Evolutionary conservation across 2,888 invertebrate genomes (phyloP).

Genomic region (Dysmachus trigonus): DNA sequence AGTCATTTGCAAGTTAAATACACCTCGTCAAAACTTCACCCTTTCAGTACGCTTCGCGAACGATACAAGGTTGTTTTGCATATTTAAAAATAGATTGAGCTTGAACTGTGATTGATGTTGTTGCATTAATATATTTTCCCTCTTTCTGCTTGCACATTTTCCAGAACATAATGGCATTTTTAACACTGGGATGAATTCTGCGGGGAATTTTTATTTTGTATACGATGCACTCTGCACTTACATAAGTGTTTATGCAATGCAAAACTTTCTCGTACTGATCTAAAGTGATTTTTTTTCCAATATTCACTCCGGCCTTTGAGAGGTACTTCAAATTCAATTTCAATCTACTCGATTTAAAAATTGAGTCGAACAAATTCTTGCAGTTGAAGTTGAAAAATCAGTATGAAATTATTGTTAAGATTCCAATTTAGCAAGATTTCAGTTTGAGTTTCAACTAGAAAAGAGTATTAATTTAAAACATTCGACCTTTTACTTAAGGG

Average conservation of each 20-base stretch:
- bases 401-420: background rate
- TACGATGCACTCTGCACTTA: background rate
- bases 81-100: too few relatives aligned
- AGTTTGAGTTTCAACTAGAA: too few relatives aligned
- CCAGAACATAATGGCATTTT: background rate
- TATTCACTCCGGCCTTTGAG: background rate
- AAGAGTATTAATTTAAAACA: too few relatives aligned
- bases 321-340: background rate
- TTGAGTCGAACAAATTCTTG: background rate
- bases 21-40: background rate
- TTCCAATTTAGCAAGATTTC: background rate
- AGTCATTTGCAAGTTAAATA: too few relatives aligned
- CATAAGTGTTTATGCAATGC: background rate
- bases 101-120: background rate
- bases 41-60: background rate
- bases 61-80: background rate
- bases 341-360: background rate
- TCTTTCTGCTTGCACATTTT: background rate
- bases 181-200: background rate
- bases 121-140: background rate
- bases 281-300: background rate
- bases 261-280: background rate
- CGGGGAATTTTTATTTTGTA: background rate
- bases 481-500: too few relatives aligned
- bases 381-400: too few relatives aligned